A percentile compares a stretch with the other conserved stretches of the same genome.
Conservation (phyloP, 2,113 vertebrate species). For the Cervus canadensis region DNA sequence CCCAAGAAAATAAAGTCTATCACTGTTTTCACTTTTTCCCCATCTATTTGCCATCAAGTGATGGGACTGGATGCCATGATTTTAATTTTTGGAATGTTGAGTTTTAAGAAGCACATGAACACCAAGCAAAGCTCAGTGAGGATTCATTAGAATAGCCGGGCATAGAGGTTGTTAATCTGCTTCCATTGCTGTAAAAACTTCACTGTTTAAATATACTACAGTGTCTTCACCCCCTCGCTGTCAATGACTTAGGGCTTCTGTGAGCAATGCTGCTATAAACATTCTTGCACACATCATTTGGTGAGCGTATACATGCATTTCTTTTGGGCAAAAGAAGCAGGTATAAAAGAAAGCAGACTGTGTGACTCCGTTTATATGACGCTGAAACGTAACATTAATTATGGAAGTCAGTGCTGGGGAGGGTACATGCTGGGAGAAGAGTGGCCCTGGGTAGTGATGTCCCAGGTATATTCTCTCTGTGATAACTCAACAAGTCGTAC, state of each 20-base stretch:
- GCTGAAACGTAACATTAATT: background rate
- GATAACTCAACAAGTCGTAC: background rate
- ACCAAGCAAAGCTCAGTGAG: background rate
- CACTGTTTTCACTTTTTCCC: background rate
- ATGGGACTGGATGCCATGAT: background rate
- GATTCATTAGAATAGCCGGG: background rate
- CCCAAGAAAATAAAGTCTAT: background rate
- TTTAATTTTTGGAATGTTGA: background rate
- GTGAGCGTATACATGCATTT: background rate
- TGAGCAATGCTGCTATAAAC: background rate
- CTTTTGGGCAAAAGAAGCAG: background rate
- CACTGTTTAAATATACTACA: background rate
- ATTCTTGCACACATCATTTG: too few relatives aligned
- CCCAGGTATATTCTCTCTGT: background rate
- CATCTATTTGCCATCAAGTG: background rate
- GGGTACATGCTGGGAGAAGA: accelerated
- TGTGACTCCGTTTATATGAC: background rate
- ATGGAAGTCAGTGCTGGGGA: accelerated
- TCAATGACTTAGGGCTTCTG: too few relatives aligned
- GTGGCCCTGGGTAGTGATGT: background rate
- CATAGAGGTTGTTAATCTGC: background rate
- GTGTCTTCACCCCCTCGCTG: background rate
- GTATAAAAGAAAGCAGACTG: background rate
- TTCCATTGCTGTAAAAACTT: background rate
- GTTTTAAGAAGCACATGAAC: background rate